phyloP scores from a whole-genome alignment of 2,888 invertebrate species.

The Cyclophora albipunctata region DNA sequence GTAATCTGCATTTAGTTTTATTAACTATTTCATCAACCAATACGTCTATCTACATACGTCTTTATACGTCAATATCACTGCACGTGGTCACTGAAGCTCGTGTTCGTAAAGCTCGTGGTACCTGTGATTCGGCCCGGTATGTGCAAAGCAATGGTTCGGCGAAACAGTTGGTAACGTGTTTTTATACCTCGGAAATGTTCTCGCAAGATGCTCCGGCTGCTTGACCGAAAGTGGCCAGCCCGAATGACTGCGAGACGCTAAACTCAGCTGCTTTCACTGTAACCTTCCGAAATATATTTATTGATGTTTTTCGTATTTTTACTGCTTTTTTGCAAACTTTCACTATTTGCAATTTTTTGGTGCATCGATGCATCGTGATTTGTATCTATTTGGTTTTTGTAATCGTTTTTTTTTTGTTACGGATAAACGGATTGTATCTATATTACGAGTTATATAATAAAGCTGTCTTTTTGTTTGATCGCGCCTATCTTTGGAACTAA shows the following conservation, averaged over 20 bases:
- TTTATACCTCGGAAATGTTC: conserved; percentile 73
- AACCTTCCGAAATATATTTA: conserved; percentile 16
- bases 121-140: conserved; percentile 38
- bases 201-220: conserved; percentile 57
- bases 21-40: no score
- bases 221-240: conserved; percentile 52
- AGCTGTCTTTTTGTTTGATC: no score
- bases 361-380: conserved; percentile 11
- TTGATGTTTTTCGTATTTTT: conserved; percentile 23
- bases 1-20: no score
- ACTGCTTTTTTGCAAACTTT: conserved; percentile 29
- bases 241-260: conserved; percentile 23
- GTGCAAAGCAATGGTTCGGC: conserved; percentile 63
- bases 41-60: no score
- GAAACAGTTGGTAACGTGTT: conserved; percentile 58
- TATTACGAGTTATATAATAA: no score
- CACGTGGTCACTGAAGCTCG: conserved; percentile 13
- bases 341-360: conserved; percentile 20
- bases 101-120: conserved; percentile 13
- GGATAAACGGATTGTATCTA: no score
- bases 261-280: conserved; percentile 51
- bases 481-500: no score
- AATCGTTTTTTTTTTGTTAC: no score
- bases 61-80: conserved; percentile 24
- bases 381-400: no score